Evolutionary conservation across 2,888 invertebrate genomes (phyloP).

Genomic region (Nipponacmea schrenckii): DNA sequence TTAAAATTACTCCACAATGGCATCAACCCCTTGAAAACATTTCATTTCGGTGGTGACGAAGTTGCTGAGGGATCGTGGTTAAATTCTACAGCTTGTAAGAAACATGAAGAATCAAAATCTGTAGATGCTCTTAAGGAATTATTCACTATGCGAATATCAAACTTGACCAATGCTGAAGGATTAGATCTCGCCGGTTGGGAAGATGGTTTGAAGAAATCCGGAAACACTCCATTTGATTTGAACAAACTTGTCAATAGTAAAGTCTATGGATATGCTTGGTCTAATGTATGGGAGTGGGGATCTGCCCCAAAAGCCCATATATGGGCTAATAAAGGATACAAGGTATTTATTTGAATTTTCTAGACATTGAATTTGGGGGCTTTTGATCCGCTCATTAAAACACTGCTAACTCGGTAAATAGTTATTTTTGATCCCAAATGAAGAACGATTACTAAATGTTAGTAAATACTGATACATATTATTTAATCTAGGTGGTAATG

Average conservation of each 20-base stretch:
- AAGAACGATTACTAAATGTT: too few relatives aligned
- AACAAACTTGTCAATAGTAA: slow-evolving; percentile 33
- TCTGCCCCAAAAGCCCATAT: slow-evolving; percentile 44
- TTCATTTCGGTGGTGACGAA: slow-evolving; percentile 46
- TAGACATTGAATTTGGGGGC: neutral
- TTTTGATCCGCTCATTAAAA: neutral
- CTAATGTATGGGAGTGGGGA: slow-evolving; percentile 52
- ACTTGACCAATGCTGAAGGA: slow-evolving; percentile 21
- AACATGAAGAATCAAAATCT: neutral
- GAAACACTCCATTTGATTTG: slow-evolving; percentile 21
- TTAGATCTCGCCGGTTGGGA: slow-evolving; percentile 45
- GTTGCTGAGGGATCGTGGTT: slow-evolving; percentile 41
- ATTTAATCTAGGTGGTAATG: slow-evolving; percentile 51
- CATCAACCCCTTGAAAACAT: slow-evolving; percentile 33
- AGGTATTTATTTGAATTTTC: slow-evolving; percentile 39
- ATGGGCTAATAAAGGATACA: slow-evolving; percentile 58
- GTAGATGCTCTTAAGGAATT: slow-evolving; percentile 17
- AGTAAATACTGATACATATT: too few relatives aligned
- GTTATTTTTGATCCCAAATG: neutral
- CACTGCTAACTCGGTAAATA: neutral
- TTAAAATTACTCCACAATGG: slow-evolving; percentile 34
- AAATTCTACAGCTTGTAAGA: slow-evolving; percentile 35
- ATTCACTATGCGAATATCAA: slow-evolving; percentile 26
- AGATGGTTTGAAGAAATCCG: slow-evolving; percentile 41
- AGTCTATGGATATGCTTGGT: slow-evolving; percentile 55